Evolutionary conservation across 1,140 invertebrate species (phyloP), one percentile per base, ranked within the genome.

Genomic region (Drosophila virilis): DNA sequence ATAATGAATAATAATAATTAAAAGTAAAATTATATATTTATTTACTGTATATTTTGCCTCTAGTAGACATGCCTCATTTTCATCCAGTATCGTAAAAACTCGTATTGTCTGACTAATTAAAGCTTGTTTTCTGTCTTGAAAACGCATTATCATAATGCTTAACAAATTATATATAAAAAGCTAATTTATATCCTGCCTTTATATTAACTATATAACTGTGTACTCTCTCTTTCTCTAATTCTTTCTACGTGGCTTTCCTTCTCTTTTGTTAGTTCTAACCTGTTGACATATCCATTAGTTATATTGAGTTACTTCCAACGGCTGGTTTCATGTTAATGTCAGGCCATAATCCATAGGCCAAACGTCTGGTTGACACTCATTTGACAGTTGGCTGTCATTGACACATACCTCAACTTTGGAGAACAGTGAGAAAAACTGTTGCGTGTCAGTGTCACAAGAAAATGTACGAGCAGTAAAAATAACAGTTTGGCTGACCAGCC

Each of bases 351-450:
- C 75, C 65, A 60, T 46, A 51, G 59, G 71, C 59, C 65, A 74
- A 60, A 35, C 40, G 33, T 59, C 68, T 22, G 35, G 46, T 46
- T 69, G 75, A 65, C 75, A 77, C 71, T 77, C 75, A 77, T 77
- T 77, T 70, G 75, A 74, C 75, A 77, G 75, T 69, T 64, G 45
- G 12, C 75, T 74, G 71, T 77, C 75, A 77, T 52, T 69, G 65
- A 57, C 57, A 74, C 71, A 61, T 52, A 55, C 71, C 67, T 71
- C 52, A 64, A 33, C n/a, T 43, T 52, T 6, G 8, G 15, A 48
- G 46, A 15, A 38, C 43, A 42, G 35, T 33, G 2, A 50, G 13
- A 51, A 45, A 40, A 68, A 64, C 64, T 69, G 71, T 77, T 77
- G 71, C 75, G 75, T 77, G 71, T 48, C 17, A 40, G 1, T 48